Evolutionary conservation across 35 echinoderm and acorn worm genomes (phyloP).

Genomic region (Holothuria glaberrima): DNA sequence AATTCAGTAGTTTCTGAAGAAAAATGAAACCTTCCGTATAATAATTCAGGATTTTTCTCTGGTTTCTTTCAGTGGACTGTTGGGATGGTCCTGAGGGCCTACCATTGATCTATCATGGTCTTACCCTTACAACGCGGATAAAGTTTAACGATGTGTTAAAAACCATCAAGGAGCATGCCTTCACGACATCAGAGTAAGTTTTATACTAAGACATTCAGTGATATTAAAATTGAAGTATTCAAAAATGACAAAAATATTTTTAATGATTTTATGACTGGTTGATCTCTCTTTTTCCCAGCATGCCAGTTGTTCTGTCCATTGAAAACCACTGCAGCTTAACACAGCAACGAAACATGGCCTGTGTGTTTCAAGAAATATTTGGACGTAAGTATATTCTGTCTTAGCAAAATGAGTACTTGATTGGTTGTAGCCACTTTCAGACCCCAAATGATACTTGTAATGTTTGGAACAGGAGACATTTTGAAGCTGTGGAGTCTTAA

Average conservation of each 20-base stretch:
- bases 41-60: background rate
- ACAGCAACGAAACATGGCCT: constrained; percentile 97
- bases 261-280: background rate
- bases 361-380: constrained; percentile 94
- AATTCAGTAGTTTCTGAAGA: no score
- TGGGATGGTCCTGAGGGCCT: constrained; percentile 94
- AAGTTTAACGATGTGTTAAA: constrained; percentile 84
- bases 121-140: constrained; percentile 90
- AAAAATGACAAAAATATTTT: background rate
- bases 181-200: constrained; percentile 88
- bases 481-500: no score
- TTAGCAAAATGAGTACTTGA: background rate
- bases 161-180: constrained; percentile 97
- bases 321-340: constrained; percentile 94
- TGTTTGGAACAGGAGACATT: no score
- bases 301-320: constrained; percentile 89
- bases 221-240: background rate
- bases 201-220: background rate
- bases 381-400: constrained; percentile 65
- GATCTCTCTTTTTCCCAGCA: constrained; percentile 37
- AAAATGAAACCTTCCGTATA: background rate
- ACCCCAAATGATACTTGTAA: no score
- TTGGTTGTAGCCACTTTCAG: no score
- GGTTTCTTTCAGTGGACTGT: constrained; percentile 82
- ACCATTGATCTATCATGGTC: constrained; percentile 90